A percentile compares a stretch with the other conserved stretches of the same genome.
Evolutionary conservation across 2,888 invertebrate genomes (phyloP).

Genomic region (Platycnemis pennipes): DNA sequence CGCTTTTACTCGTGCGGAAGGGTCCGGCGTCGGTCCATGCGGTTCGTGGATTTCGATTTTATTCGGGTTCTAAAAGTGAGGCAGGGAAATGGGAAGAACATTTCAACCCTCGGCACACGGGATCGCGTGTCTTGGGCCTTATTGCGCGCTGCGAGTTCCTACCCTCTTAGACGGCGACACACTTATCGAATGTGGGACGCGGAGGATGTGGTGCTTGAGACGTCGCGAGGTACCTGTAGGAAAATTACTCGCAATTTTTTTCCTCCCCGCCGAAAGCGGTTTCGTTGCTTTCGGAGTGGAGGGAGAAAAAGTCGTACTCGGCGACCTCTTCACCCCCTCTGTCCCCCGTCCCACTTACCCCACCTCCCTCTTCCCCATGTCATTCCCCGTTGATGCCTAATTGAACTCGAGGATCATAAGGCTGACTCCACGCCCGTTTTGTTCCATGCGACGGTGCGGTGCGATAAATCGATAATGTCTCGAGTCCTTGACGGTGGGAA

Average conservation of each 20-base stretch:
- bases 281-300: not conserved
- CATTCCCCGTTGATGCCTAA: not conserved
- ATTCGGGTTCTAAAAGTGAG: not conserved
- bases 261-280: not conserved
- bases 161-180: slow-evolving; percentile 11
- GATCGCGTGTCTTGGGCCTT: not conserved
- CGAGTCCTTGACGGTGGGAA: not conserved
- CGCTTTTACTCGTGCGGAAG: not conserved
- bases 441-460: not conserved
- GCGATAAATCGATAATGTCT: slow-evolving; percentile 15
- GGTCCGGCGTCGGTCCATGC: not conserved
- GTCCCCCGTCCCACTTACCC: not conserved
- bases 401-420: not conserved
- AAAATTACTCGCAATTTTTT: not conserved
- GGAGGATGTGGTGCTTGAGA: too few species aligned
- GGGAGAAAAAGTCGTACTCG: not conserved
- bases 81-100: not conserved
- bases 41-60: not conserved
- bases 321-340: not conserved
- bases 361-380: too few species aligned
- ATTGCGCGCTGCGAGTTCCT: not conserved
- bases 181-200: slow-evolving; percentile 13
- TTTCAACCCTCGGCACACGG: not conserved
- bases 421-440: not conserved
- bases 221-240: not conserved